Conservation (phyloP, 2,888 invertebrate genomes). For the Polylopha cassiicola region DNA sequence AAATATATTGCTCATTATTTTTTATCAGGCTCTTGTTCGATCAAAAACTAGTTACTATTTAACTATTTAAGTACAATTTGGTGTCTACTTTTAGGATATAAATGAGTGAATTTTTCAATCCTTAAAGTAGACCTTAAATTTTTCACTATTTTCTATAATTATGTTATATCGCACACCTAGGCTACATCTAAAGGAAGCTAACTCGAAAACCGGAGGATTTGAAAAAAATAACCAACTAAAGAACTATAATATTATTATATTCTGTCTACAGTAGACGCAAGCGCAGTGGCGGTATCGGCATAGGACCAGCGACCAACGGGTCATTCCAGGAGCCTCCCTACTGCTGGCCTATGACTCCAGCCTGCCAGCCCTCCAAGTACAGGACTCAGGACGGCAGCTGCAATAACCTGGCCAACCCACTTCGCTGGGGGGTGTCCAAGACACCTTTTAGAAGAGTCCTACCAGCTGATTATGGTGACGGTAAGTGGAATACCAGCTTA, state of each 20-base stretch:
- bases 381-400: conserved; percentile 85
- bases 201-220: too few relatives aligned
- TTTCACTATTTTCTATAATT: too few relatives aligned
- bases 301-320: conserved; percentile 50
- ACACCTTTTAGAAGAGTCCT: conserved; percentile 86
- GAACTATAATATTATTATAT: background rate
- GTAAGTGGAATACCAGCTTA: conserved; percentile 51
- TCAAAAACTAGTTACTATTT: too few relatives aligned
- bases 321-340: conserved; percentile 50
- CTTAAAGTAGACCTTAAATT: too few relatives aligned
- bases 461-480: conserved; percentile 86
- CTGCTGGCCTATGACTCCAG: conserved; percentile 39
- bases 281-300: conserved; percentile 48
- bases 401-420: conserved; percentile 82
- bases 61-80: too few relatives aligned
- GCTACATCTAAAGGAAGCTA: too few relatives aligned
- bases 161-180: too few relatives aligned
- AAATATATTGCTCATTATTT: too few relatives aligned
- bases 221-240: background rate
- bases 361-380: conserved; percentile 74
- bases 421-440: conserved; percentile 83
- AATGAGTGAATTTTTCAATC: too few relatives aligned
- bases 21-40: too few relatives aligned
- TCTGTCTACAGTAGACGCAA: conserved; percentile 40
- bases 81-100: too few relatives aligned